These are phyloP conservation scores for Sitophilus oryzae DNA, from an alignment of 1,140 invertebrate genomes.

Conservation along the genomic window DNA sequence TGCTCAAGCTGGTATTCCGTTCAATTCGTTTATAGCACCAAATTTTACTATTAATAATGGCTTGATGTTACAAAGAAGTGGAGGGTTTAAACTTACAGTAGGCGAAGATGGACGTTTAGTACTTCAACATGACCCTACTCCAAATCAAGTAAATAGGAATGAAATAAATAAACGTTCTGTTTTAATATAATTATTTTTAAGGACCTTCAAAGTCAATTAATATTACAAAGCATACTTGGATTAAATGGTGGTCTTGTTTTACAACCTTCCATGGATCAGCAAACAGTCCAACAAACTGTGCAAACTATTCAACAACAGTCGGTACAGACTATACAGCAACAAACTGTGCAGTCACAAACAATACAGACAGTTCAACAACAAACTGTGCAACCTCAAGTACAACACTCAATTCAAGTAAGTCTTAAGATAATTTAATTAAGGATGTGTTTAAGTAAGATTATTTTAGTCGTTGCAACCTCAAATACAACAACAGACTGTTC, in stretches of 20 bases:
- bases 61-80: constrained; percentile 38
- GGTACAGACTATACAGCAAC: constrained; percentile 43
- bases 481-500: constrained; percentile 41
- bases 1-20: constrained; percentile 29
- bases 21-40: constrained; percentile 39
- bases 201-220: constrained; percentile 42
- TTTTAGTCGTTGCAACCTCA: constrained; percentile 34
- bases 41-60: constrained; percentile 44
- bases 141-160: constrained; percentile 27
- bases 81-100: constrained; percentile 41
- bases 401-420: constrained; percentile 32
- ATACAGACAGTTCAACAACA: constrained; percentile 43
- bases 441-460: no score
- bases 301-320: constrained; percentile 44
- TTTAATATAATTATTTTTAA: constrained; percentile 17
- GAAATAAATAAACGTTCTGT: no score
- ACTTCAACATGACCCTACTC: constrained; percentile 42
- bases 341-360: constrained; percentile 42
- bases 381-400: constrained; percentile 40
- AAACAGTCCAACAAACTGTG: constrained; percentile 42
- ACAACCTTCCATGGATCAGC: constrained; percentile 42
- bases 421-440: no score
- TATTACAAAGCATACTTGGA: constrained; percentile 42
- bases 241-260: constrained; percentile 39
- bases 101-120: constrained; percentile 42